phyloP scores from a whole-genome alignment of 2,113 vertebrate genomes.

The Callocephalon fimbriatum region DNA sequence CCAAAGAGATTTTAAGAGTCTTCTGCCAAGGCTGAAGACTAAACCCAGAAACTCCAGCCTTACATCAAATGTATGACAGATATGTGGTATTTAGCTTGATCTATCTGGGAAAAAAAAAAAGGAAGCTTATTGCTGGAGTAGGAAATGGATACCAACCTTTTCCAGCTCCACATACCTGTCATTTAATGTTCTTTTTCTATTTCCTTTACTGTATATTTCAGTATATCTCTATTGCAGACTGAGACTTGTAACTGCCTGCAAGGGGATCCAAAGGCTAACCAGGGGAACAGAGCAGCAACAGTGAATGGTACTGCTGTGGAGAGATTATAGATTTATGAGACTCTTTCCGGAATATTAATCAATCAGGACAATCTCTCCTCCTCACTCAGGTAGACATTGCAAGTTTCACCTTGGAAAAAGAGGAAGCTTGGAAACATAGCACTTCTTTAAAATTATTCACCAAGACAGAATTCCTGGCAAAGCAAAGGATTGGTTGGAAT shows the following conservation, averaged over 20 bases:
- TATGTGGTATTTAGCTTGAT: not conserved
- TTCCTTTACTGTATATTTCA: not conserved
- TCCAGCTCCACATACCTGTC: not conserved
- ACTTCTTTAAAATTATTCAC: not conserved
- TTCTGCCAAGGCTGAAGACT: not conserved
- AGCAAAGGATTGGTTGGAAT: not conserved
- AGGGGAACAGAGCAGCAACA: not conserved
- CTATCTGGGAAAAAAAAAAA: not conserved
- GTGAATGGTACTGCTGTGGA: not conserved
- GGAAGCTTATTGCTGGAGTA: not conserved
- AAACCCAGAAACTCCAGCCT: not conserved
- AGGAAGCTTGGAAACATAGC: not conserved
- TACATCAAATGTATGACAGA: not conserved
- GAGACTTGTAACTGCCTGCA: not conserved
- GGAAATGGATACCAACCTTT: not conserved
- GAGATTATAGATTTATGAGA: slow-evolving; percentile 29
- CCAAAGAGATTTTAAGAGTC: not conserved
- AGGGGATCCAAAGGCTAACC: not conserved
- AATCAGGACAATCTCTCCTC: not conserved
- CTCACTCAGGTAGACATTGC: not conserved
- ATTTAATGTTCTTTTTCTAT: not conserved
- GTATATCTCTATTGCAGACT: not conserved
- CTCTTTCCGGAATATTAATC: slow-evolving; percentile 17
- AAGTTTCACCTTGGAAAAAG: not conserved
- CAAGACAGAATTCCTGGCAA: not conserved